These are phyloP conservation scores for Acholoe squamosa DNA, from an alignment of 2,888 invertebrate genomes.

Conservation along the genomic window DNA sequence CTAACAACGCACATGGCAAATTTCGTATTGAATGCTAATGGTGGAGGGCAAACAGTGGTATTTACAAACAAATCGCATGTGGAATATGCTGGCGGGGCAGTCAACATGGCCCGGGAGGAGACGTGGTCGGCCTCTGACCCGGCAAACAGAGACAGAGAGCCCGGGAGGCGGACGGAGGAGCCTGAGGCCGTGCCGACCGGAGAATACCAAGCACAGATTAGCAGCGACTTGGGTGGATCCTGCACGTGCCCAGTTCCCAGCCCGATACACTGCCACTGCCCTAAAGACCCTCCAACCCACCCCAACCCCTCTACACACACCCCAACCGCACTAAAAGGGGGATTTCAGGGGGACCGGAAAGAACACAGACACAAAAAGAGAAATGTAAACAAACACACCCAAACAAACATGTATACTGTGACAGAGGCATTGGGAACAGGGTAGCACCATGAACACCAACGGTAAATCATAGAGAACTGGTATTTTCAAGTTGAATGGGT, in stretches of 20 bases:
- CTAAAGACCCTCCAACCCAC: not conserved
- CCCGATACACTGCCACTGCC: not conserved
- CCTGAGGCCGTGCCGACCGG: not conserved
- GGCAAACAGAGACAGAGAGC: slow-evolving; percentile 1
- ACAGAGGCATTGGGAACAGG: too few species aligned
- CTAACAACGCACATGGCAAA: slow-evolving; percentile 9
- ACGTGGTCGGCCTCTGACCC: slow-evolving; percentile 17
- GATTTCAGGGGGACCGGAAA: not conserved
- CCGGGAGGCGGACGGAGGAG: not conserved
- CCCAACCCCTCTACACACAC: too few species aligned
- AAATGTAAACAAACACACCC: not conserved
- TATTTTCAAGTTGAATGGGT: too few species aligned
- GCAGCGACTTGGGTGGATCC: not conserved
- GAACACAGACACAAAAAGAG: not conserved
- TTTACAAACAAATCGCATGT: slow-evolving; percentile 45
- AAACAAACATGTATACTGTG: too few species aligned
- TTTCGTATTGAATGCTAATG: slow-evolving; percentile 59
- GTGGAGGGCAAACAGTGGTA: not conserved
- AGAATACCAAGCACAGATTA: slow-evolving; percentile 38
- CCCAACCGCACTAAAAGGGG: not conserved
- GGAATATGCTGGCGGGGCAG: not conserved
- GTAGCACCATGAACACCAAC: too few species aligned
- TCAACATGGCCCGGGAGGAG: slow-evolving; percentile 1
- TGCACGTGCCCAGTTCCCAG: slow-evolving; percentile 36
- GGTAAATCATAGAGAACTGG: too few species aligned